Conservation (phyloP, 2,888 invertebrate genomes). For the Linyphia triangularis region DNA sequence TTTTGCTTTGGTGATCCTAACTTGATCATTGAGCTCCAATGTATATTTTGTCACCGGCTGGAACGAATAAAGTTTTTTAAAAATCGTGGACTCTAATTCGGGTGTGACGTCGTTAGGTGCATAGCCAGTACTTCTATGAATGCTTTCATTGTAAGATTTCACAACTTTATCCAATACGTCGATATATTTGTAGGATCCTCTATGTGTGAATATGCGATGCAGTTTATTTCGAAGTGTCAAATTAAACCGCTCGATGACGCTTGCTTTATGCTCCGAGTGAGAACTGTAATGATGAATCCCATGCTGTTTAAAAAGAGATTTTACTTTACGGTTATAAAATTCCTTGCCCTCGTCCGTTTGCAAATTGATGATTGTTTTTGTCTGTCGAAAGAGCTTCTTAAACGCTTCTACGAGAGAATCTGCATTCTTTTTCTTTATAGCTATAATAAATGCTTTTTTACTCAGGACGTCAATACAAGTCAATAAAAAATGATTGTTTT, state of each 20-base stretch:
- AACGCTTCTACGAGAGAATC: background rate
- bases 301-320: background rate
- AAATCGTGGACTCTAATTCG: conserved; percentile 10
- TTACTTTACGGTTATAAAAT: background rate
- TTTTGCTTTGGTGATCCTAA: conserved; percentile 48
- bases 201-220: conserved; percentile 49
- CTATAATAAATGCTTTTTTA: background rate
- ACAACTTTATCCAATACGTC: conserved; percentile 38
- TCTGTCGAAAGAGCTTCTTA: conserved; percentile 16
- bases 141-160: conserved; percentile 55
- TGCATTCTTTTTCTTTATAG: conserved; percentile 1
- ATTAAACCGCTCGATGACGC: conserved; percentile 78
- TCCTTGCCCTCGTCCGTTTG: background rate
- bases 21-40: conserved; percentile 18
- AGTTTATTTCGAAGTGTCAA: conserved; percentile 77
- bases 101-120: conserved; percentile 19
- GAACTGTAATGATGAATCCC: conserved; percentile 27
- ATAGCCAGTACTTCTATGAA: conserved; percentile 27
- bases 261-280: conserved; percentile 77
- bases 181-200: conserved; percentile 38
- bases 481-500: background rate
- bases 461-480: conserved; percentile 14
- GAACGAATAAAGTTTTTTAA: conserved; percentile 46
- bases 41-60: background rate
- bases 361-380: background rate